Evolutionary conservation across 2,888 invertebrate genomes (phyloP).

Genomic region (Eudasyphora cyanicolor): DNA sequence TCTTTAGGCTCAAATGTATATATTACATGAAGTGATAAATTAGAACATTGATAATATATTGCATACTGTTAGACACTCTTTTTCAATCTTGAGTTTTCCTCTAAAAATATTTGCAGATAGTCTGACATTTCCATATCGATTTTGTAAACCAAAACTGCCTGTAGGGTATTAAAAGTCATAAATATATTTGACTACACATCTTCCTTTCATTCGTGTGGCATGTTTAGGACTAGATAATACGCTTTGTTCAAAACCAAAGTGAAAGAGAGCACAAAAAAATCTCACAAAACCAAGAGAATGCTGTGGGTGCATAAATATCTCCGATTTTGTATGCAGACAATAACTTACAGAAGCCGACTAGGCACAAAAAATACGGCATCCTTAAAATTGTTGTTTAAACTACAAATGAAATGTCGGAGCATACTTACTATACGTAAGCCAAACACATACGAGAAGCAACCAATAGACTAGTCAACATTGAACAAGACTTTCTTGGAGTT

Average conservation of each 20-base stretch:
- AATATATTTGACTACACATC: background rate
- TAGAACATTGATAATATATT: slow-evolving; percentile 4
- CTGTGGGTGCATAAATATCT: slow-evolving; percentile 28
- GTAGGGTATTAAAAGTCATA: background rate
- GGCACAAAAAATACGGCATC: slow-evolving; percentile 3
- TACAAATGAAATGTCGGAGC: slow-evolving; percentile 45
- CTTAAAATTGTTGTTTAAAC: slow-evolving; percentile 53
- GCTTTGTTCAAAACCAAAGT: background rate
- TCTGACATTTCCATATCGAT: too few species aligned
- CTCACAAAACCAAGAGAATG: background rate
- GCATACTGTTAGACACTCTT: background rate
- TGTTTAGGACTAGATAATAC: slow-evolving; percentile 47
- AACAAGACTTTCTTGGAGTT: background rate
- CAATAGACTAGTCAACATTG: background rate
- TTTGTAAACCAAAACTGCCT: slow-evolving; percentile 9
- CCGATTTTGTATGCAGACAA: slow-evolving; percentile 37
- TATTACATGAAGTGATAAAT: too few species aligned
- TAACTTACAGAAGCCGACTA: background rate
- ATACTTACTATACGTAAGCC: background rate
- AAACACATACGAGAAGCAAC: background rate
- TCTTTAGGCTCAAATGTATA: too few species aligned
- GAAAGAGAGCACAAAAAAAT: too few species aligned
- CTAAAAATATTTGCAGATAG: too few species aligned
- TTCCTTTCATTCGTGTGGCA: slow-evolving; percentile 41
- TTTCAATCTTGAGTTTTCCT: too few species aligned